Evolutionary conservation across 2,113 vertebrate species (phyloP), one percentile per base, ranked within the genome.

Genomic region (Gallinago jamesoni): DNA sequence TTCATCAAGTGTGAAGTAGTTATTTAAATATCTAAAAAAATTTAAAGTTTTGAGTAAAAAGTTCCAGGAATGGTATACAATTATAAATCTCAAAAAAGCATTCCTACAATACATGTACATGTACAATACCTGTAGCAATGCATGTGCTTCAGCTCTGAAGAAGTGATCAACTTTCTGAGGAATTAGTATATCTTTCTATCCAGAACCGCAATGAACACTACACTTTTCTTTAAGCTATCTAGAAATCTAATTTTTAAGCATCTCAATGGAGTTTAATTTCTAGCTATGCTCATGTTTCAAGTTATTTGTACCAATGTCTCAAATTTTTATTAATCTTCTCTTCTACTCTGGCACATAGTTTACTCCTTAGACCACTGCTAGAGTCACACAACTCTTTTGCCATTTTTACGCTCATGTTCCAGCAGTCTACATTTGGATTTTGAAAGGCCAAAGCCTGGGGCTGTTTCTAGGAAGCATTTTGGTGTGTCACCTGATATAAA

Each of bases 41-140:
- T 0, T 5, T 23, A 7, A 67, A 23, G 14, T 37, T 55, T 62
- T 52, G 53, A 67, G 35, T 30, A 70, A 47, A 69, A 79, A 35
- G 18, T 69, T 37, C 33, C 62, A 94, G 33, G 37, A 78, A 45
- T 68, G 14, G 25, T 43, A 57, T 24, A 45, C 7, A 67, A 41
- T 55, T 23, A 37, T 8, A 66, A 69, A 66, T 30, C 12, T 30
- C 23, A 37, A 22, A 37, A 60, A 56, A 77, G 3, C 15, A n/a
- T 43, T 82, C 28, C 35, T 47, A 56, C 33, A 45, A 10, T 10
- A 59, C 19, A 15, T 1, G 0, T 7, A 11, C 5, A 39, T 2
- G 4, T 24, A 57, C 18, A n/a, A 70, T 7, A 13, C 30, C 41
- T 3, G 2, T 6, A 52, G 41, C 10, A 56, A 31, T 5, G 33